Evolutionary conservation across 2,888 invertebrate genomes (phyloP).

Genomic region (Eupithecia centaureata): DNA sequence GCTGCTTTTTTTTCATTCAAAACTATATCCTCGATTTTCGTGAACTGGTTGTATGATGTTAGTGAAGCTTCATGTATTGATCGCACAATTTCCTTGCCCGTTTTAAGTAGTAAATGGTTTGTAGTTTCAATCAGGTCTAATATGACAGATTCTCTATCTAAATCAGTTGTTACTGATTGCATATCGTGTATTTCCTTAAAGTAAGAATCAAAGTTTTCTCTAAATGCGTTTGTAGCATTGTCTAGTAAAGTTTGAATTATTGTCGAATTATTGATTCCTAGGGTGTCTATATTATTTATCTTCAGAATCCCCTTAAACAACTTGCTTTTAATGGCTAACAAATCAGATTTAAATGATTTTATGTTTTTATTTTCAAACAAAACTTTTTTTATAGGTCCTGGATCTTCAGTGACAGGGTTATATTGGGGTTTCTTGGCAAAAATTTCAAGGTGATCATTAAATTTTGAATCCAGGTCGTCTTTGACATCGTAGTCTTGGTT

Average conservation of each 20-base stretch:
- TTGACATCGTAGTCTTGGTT: background rate
- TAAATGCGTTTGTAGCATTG: background rate
- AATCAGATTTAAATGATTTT: background rate
- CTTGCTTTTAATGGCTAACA: background rate
- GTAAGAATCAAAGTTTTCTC: background rate
- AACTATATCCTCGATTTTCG: background rate
- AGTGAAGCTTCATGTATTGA: background rate
- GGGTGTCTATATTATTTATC: background rate
- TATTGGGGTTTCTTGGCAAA: background rate
- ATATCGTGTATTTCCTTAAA: background rate
- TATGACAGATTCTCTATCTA: background rate
- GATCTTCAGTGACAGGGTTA: background rate
- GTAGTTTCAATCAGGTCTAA: background rate
- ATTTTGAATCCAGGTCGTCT: background rate
- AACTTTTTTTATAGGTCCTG: background rate
- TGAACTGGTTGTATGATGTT: background rate
- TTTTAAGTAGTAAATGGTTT: background rate
- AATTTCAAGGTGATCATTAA: background rate
- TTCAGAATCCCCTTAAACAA: background rate
- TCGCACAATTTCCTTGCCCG: background rate
- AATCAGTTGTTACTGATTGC: background rate
- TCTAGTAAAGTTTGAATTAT: background rate
- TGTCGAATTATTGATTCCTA: background rate
- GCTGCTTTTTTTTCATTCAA: background rate
- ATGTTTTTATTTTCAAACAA: background rate